phyloP scores from a whole-genome alignment of 1,140 invertebrate species.

The Homalodisca vitripennis region DNA sequence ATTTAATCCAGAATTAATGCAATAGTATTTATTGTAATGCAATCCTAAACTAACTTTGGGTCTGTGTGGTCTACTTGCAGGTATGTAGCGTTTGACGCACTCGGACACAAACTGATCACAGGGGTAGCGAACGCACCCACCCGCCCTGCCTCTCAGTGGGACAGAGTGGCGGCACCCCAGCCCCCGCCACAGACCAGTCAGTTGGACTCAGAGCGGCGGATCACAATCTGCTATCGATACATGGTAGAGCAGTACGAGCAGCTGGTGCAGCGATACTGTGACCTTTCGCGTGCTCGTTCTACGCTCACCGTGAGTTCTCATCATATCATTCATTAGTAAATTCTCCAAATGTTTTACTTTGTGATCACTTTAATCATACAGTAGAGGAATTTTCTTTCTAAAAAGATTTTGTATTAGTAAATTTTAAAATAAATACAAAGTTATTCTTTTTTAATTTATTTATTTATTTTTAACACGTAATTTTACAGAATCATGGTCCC shows the following conservation, averaged over 20 bases:
- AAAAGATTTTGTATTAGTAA: too few species aligned
- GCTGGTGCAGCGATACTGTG: slow-evolving; percentile 52
- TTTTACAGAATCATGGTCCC: too few species aligned
- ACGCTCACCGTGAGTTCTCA: slow-evolving; percentile 38
- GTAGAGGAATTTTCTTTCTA: too few species aligned
- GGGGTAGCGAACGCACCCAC: slow-evolving; percentile 70
- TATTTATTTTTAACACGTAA: too few species aligned
- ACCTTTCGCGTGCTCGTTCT: slow-evolving; percentile 50
- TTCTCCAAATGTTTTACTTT: too few species aligned
- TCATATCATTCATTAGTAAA: too few species aligned
- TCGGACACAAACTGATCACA: slow-evolving; percentile 80
- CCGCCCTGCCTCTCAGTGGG: slow-evolving; percentile 53
- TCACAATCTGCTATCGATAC: slow-evolving; percentile 49
- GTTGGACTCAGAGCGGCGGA: slow-evolving; percentile 12
- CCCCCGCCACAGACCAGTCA: slow-evolving; percentile 24
- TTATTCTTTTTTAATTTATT: too few species aligned
- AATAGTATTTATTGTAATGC: too few species aligned
- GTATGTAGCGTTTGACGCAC: slow-evolving; percentile 81
- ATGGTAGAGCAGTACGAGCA: slow-evolving; percentile 54
- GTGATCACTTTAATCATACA: too few species aligned
- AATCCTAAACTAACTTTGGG: too few species aligned
- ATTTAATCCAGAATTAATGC: too few species aligned
- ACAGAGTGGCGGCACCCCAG: slow-evolving; percentile 49
- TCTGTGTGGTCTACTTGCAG: slow-evolving; percentile 54
- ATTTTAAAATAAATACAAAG: too few species aligned